phyloP scores from a whole-genome alignment of 2,797 vertebrate genomes.

The Sebastes elongatus region DNA sequence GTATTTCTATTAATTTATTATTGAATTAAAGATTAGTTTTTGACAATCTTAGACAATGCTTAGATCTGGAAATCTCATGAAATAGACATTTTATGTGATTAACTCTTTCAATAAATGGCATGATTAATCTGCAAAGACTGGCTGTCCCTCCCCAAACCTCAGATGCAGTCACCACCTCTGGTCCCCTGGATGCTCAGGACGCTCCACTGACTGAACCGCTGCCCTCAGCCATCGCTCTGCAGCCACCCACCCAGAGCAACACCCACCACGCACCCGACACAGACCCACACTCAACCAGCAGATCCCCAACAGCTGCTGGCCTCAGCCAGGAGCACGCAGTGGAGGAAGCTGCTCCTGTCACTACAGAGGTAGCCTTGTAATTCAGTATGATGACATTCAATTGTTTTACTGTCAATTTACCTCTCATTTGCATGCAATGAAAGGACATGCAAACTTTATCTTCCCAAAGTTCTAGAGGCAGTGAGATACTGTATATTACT shows the following conservation, averaged over 20 bases:
- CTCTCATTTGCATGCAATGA: conserved; percentile 19
- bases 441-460: conserved; percentile 3
- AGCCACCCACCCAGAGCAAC: conserved; percentile 86
- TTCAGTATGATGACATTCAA: background rate
- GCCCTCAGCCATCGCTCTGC: conserved; percentile 84
- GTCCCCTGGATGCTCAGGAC: conserved; percentile 44
- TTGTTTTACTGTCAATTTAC: background rate
- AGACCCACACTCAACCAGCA: background rate
- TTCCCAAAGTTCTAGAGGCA: background rate
- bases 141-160: conserved; percentile 1
- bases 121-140: background rate
- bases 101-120: background rate
- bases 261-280: background rate
- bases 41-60: background rate
- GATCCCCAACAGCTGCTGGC: background rate
- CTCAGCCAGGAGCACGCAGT: background rate
- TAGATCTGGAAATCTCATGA: background rate
- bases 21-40: background rate
- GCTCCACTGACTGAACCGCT: conserved; percentile 77
- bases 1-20: background rate
- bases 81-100: background rate
- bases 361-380: conserved; percentile 47
- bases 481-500: background rate
- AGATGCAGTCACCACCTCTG: background rate
- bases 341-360: conserved; percentile 15